phyloP scores from a whole-genome alignment of 2,888 invertebrate species.

The Drosophila kokeensis region DNA sequence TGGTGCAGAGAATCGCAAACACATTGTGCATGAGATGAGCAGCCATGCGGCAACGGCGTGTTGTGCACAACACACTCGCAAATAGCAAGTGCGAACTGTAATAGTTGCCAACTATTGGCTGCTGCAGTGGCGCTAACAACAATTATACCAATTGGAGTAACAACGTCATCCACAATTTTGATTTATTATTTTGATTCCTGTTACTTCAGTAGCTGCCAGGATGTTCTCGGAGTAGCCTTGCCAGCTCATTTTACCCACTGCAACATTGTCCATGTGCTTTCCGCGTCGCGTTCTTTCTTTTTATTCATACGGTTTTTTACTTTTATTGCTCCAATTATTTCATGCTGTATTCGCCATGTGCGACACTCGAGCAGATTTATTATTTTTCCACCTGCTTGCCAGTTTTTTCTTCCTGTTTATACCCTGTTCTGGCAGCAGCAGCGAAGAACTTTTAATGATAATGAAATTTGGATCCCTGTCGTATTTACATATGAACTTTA shows the following conservation, averaged over 20 bases:
- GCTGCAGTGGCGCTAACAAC: slow-evolving; percentile 10
- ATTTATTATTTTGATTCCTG: slow-evolving; percentile 76
- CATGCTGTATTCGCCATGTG: slow-evolving; percentile 49
- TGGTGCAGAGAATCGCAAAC: slow-evolving; percentile 15
- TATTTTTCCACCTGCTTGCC: slow-evolving; percentile 38
- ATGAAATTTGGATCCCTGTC: no score
- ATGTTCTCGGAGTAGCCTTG: slow-evolving; percentile 24
- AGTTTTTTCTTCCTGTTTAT: slow-evolving; percentile 3
- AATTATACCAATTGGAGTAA: slow-evolving; percentile 14
- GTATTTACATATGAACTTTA: no score
- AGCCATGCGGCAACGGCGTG: slow-evolving; percentile 20
- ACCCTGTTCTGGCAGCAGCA: no score
- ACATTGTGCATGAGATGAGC: slow-evolving; percentile 11
- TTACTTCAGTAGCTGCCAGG: slow-evolving; percentile 67
- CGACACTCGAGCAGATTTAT: slow-evolving; percentile 57
- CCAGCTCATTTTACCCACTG: slow-evolving; percentile 36
- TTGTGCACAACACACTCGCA: slow-evolving; percentile 14
- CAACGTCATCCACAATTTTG: slow-evolving; percentile 58
- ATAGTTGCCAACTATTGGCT: slow-evolving; percentile 27
- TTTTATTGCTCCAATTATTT: slow-evolving; percentile 77
- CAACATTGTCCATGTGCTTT: slow-evolving; percentile 41
- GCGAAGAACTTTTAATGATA: no score
- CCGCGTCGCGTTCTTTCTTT: slow-evolving; percentile 41
- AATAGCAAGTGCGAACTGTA: slow-evolving; percentile 2
- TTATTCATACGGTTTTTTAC: slow-evolving; percentile 68